phyloP scores from a whole-genome alignment of 2,797 vertebrate species.

The Novumbra hubbsi region DNA sequence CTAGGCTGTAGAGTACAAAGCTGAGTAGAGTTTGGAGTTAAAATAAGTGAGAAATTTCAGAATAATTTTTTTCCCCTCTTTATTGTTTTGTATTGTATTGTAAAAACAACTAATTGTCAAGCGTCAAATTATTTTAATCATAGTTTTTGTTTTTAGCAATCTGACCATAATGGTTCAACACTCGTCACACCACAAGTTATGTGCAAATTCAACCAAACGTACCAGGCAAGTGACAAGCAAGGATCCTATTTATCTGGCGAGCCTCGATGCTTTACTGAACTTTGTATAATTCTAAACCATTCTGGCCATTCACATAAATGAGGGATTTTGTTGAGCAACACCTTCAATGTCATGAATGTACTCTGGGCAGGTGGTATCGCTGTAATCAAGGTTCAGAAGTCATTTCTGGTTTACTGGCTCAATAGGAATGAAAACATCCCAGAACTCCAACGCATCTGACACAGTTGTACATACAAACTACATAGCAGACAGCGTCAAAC shows the following conservation, averaged over 20 bases:
- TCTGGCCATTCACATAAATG: background rate
- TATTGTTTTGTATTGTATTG: background rate
- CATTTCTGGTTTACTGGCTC: background rate
- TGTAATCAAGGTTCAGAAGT: background rate
- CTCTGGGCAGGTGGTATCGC: background rate
- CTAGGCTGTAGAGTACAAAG: background rate
- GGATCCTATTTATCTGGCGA: background rate
- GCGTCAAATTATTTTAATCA: background rate
- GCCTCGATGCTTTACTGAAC: background rate
- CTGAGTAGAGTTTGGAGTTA: no score
- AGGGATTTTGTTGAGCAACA: background rate
- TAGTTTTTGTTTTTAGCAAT: background rate
- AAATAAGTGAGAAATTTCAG: no score
- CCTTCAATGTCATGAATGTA: background rate
- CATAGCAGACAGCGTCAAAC: background rate
- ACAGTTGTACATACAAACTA: background rate
- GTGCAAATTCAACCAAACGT: no score
- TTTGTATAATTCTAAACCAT: background rate
- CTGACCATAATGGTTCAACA: background rate
- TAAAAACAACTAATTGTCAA: background rate
- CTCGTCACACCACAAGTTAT: background rate
- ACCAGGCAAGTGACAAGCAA: background rate
- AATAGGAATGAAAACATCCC: background rate
- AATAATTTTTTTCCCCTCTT: background rate
- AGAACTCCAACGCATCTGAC: background rate